Percentiles rank a stretch among this genome's conserved stretches.
phyloP scores from a whole-genome alignment of 2,888 invertebrate species.

The Idaea biselata region DNA sequence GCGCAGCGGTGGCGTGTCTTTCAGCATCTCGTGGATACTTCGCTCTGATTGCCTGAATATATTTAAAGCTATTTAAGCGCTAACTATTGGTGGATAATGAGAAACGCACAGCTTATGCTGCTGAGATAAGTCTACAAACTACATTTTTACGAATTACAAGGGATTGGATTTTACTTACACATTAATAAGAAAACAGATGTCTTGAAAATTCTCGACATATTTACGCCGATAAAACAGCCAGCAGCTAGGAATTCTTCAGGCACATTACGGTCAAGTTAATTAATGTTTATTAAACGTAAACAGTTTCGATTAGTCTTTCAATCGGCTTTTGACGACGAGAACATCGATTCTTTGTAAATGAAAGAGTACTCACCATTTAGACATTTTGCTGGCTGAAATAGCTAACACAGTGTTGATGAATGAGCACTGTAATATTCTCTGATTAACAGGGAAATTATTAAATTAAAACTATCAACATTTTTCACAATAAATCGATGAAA shows the following conservation, averaged over 20 bases:
- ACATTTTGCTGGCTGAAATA: slow-evolving; percentile 47
- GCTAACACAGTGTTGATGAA: slow-evolving; percentile 8
- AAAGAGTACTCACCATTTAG: slow-evolving; percentile 60
- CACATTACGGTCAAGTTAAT: not conserved
- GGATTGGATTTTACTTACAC: too few relatives aligned
- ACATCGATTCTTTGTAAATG: not conserved
- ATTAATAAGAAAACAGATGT: too few relatives aligned
- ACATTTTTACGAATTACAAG: too few relatives aligned
- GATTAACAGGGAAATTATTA: slow-evolving; percentile 11
- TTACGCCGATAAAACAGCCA: not conserved
- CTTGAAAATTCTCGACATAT: not conserved
- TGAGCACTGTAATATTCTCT: slow-evolving; percentile 5
- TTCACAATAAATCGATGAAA: slow-evolving; percentile 18
- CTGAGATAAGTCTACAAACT: too few relatives aligned
- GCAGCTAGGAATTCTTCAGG: not conserved
- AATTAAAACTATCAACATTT: slow-evolving; percentile 27
- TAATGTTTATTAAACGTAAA: not conserved
- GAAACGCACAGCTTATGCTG: too few relatives aligned
- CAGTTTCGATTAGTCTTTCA: slow-evolving; percentile 2
- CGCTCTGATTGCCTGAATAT: slow-evolving; percentile 79
- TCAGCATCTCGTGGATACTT: slow-evolving; percentile 92
- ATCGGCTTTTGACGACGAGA: slow-evolving; percentile 18
- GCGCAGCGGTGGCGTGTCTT: slow-evolving; percentile 89
- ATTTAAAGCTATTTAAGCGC: too few relatives aligned
- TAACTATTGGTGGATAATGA: too few relatives aligned